Percentiles rank a stretch among this genome's conserved stretches.
Evolutionary conservation across 2,888 invertebrate species (phyloP).

Genomic region (Troglohyphantes excavatus): DNA sequence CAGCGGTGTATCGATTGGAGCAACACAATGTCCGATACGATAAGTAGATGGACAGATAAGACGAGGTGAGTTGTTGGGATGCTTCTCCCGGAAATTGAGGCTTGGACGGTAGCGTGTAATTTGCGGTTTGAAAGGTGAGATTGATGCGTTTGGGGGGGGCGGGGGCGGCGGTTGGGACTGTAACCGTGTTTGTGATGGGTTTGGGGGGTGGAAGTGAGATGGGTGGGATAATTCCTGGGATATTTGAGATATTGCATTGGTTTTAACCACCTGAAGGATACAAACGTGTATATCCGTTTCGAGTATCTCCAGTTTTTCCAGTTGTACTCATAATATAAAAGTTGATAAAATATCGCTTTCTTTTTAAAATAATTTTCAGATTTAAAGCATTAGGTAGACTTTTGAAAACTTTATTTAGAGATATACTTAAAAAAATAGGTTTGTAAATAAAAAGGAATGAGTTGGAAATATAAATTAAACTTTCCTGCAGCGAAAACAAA

Average conservation of each 20-base stretch:
- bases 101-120: slow-evolving; percentile 1
- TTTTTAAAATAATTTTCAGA: too few relatives aligned
- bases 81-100: neutral
- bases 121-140: neutral
- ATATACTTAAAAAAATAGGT: too few relatives aligned
- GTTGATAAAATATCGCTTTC: too few relatives aligned
- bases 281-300: too few relatives aligned
- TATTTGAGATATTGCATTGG: neutral
- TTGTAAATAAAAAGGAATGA: too few relatives aligned
- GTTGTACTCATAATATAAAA: too few relatives aligned
- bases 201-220: neutral
- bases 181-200: neutral
- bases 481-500: too few relatives aligned
- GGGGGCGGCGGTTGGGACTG: neutral
- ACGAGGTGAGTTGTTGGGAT: neutral
- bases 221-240: neutral
- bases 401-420: too few relatives aligned
- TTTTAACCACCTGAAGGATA: too few relatives aligned
- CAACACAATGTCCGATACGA: slow-evolving; percentile 4
- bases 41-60: slow-evolving; percentile 1
- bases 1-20: neutral
- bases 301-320: too few relatives aligned
- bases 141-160: neutral
- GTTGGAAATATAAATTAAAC: too few relatives aligned
- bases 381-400: too few relatives aligned